A percentile compares a stretch with the other conserved stretches of the same genome.
Conservation (phyloP, 1,140 invertebrate genomes). For the Drosophila lini region DNA sequence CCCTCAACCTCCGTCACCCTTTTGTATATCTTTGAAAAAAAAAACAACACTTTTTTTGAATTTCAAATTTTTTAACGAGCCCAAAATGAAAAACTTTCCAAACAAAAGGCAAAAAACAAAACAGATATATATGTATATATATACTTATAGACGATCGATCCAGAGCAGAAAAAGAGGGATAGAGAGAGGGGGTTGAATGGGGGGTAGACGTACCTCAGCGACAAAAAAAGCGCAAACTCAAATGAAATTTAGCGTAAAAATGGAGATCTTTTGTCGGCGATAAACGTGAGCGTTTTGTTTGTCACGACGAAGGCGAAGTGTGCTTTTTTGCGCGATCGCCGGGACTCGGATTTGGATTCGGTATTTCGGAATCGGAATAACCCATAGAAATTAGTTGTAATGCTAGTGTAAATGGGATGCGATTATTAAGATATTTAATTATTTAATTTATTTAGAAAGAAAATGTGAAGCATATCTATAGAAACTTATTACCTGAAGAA, state of each 20-base stretch:
- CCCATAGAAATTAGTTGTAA: background rate
- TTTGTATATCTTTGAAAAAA: constrained; percentile 32
- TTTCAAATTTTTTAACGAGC: constrained; percentile 79
- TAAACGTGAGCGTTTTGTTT: constrained; percentile 82
- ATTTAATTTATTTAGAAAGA: too few relatives aligned
- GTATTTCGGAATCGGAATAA: constrained; percentile 22
- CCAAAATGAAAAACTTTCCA: constrained; percentile 79
- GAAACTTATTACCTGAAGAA: background rate
- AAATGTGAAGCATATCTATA: background rate
- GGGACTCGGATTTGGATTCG: constrained; percentile 21
- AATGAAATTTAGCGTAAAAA: constrained; percentile 83
- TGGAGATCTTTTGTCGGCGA: constrained; percentile 79
- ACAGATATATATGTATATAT: background rate
- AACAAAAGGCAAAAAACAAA: constrained; percentile 63
- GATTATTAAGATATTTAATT: background rate
- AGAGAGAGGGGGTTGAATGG: constrained; percentile 8
- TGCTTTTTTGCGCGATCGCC: constrained; percentile 78
- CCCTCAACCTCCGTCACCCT: constrained; percentile 15
- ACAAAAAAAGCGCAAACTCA: constrained; percentile 60
- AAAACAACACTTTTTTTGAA: constrained; percentile 52
- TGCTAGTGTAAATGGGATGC: background rate
- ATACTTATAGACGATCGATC: constrained; percentile 55
- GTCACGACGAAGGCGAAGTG: constrained; percentile 80
- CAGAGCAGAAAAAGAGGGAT: constrained; percentile 59
- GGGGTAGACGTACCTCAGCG: constrained; percentile 15